Percentiles rank a stretch among this genome's conserved stretches.
phyloP scores from a whole-genome alignment of 2,797 vertebrate genomes.

The Pseudopleuronectes americanus region DNA sequence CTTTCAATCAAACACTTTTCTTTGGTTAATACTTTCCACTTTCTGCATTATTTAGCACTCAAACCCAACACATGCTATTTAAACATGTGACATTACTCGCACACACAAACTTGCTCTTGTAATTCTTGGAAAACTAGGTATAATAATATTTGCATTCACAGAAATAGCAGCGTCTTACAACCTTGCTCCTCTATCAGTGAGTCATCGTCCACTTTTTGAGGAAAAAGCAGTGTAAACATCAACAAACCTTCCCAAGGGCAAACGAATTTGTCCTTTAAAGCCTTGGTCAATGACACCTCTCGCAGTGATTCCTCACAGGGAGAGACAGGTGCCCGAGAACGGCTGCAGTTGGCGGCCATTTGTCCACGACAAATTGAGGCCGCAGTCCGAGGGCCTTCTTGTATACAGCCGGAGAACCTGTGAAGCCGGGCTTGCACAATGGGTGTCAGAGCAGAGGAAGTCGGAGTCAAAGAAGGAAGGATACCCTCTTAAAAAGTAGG shows the following conservation, averaged over 20 bases:
- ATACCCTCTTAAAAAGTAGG: conserved; percentile 93
- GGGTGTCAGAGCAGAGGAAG: conserved; percentile 87
- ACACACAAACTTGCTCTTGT: conserved; percentile 25
- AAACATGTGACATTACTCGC: neutral
- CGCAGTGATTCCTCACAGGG: neutral
- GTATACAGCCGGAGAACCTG: conserved; percentile 34
- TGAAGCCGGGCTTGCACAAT: conserved; percentile 57
- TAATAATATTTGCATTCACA: conserved; percentile 55
- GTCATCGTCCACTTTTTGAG: conserved; percentile 37
- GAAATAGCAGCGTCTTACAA: conserved; percentile 22
- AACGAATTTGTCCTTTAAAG: conserved; percentile 44
- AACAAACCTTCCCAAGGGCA: conserved; percentile 56
- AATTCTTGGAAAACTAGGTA: conserved; percentile 27
- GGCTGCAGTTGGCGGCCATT: conserved; percentile 62
- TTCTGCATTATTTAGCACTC: too few species aligned
- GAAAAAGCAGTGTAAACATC: conserved; percentile 43
- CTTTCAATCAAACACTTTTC: too few species aligned
- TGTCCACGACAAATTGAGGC: conserved; percentile 62
- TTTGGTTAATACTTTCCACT: too few species aligned
- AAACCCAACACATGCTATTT: neutral
- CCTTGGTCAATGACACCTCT: conserved; percentile 58
- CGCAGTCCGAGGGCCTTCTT: conserved; percentile 50
- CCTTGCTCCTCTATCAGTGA: conserved; percentile 45
- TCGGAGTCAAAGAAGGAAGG: conserved; percentile 90
- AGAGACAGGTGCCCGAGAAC: conserved; percentile 52